These are phyloP conservation scores for Amiota mariae DNA, from an alignment of 2,888 invertebrate species.

Conservation along the genomic window DNA sequence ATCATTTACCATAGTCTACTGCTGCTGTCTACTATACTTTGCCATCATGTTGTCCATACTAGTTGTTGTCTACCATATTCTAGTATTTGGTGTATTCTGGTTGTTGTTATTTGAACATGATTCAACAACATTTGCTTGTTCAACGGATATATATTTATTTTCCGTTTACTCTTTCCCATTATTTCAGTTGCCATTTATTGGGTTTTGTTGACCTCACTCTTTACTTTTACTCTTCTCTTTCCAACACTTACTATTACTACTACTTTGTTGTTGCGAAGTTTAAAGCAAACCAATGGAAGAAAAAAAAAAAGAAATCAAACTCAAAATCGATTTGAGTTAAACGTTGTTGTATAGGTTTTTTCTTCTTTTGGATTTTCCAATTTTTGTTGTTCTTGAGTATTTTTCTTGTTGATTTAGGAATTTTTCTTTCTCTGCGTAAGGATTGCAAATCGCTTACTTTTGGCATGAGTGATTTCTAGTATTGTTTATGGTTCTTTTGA, in stretches of 20 bases:
- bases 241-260: no score
- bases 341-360: constrained; percentile 40
- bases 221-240: constrained; percentile 31
- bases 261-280: constrained; percentile 31
- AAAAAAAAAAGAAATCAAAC: constrained; percentile 37
- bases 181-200: background rate
- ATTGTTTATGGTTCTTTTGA: constrained; percentile 8
- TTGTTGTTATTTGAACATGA: constrained; percentile 54
- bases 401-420: constrained; percentile 55
- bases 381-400: background rate
- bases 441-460: constrained; percentile 53
- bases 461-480: constrained; percentile 62
- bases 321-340: constrained; percentile 66
- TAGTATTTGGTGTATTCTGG: constrained; percentile 27
- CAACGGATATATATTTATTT: constrained; percentile 61
- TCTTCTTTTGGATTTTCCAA: background rate
- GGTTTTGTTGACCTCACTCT: constrained; percentile 27
- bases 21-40: no score
- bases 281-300: constrained; percentile 43
- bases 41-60: constrained; percentile 9
- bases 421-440: constrained; percentile 44
- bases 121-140: constrained; percentile 67
- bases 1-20: background rate
- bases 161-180: constrained; percentile 42
- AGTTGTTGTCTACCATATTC: constrained; percentile 8